These are phyloP conservation scores for Gymnocheta viridis DNA, from an alignment of 2,888 invertebrate species.

Conservation along the genomic window DNA sequence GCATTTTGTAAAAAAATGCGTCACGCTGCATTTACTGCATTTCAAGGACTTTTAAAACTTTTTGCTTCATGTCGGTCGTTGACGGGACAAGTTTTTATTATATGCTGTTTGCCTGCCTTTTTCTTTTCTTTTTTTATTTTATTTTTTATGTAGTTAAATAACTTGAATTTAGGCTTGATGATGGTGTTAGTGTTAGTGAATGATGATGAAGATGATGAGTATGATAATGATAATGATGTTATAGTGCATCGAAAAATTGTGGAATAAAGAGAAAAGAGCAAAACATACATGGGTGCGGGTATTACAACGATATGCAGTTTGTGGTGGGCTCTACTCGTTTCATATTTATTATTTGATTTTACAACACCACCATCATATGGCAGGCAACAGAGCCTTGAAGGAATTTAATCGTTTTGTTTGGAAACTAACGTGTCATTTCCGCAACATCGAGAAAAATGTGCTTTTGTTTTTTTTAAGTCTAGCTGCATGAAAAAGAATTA, in stretches of 20 bases:
- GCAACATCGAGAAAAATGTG: no score
- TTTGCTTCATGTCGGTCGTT: conserved; percentile 71
- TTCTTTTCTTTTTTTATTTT: no score
- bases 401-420: background rate
- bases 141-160: conserved; percentile 32
- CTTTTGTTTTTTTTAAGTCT: no score
- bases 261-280: conserved; percentile 33
- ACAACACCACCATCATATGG: conserved; percentile 49
- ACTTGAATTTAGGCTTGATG: conserved; percentile 50
- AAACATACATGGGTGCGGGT: conserved; percentile 58
- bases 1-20: conserved; percentile 69
- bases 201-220: conserved; percentile 22
- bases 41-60: conserved; percentile 77
- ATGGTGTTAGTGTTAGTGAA: background rate
- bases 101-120: conserved; percentile 21
- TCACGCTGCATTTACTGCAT: conserved; percentile 75
- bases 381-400: conserved; percentile 22
- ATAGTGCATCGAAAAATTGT: conserved; percentile 26
- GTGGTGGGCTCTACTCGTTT: conserved; percentile 37
- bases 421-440: background rate
- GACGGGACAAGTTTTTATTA: conserved; percentile 68
- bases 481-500: no score
- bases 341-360: conserved; percentile 22
- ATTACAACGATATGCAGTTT: conserved; percentile 19
- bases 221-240: conserved; percentile 12